phyloP scores from a whole-genome alignment of 2,888 invertebrate species.

The Callyntrura guangdongensis region DNA sequence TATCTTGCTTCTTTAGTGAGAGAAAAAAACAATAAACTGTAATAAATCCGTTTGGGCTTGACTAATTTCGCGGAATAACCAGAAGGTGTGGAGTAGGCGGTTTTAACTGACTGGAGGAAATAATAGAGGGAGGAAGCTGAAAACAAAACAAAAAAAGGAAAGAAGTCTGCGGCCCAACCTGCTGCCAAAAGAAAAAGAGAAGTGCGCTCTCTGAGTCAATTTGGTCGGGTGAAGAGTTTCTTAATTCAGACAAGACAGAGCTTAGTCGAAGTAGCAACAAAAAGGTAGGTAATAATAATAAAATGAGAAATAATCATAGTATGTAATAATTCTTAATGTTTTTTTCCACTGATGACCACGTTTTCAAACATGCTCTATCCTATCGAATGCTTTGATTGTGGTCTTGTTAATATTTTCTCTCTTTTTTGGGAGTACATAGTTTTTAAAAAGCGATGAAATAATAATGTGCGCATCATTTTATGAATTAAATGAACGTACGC shows the following conservation, averaged over 20 bases:
- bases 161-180: conserved; percentile 10
- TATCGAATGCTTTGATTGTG: not conserved
- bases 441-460: not conserved
- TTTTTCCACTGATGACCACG: no score
- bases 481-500: no score
- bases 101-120: conserved; percentile 50
- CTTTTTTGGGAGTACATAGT: no score
- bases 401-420: conserved; percentile 17
- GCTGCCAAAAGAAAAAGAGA: not conserved
- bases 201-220: not conserved
- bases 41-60: conserved; percentile 15
- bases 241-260: not conserved
- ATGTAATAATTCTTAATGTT: no score
- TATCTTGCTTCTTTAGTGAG: conserved; percentile 21
- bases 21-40: no score
- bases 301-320: no score
- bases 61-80: conserved; percentile 66
- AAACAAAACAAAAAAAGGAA: conserved; percentile 69
- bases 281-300: conserved; percentile 27
- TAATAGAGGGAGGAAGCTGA: conserved; percentile 29
- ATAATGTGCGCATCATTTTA: not conserved
- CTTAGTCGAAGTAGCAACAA: not conserved
- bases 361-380: no score
- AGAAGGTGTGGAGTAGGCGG: conserved; percentile 71
- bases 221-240: not conserved